Evolutionary conservation across 2,888 invertebrate genomes (phyloP), one percentile per base, ranked within the genome.

Genomic region (Spatulosminthurus flaviceps): DNA sequence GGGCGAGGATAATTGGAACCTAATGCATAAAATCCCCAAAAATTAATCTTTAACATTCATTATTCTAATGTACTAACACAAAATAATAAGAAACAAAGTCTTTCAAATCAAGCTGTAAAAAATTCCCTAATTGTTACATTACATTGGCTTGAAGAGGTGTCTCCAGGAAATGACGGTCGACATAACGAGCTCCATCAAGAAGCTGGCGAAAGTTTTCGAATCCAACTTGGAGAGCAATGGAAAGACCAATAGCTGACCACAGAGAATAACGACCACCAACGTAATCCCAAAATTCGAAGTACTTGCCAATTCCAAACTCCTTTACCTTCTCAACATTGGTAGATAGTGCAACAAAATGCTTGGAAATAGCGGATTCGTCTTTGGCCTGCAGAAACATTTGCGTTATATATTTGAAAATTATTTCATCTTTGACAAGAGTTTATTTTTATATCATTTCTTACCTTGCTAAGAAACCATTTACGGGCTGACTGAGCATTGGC

Each of bases 211-310:
- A 99, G 89, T 98, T 97, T 77, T 97, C 95, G 88, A 92, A 97
- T 81, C 98, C 99, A 88, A 99, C 92, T 86, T 94, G 92, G 60
- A 98, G 89, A 4, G 94, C 94, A 87, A 99, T 98, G 2, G 98
- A 97, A 24, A 99, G 90, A 51, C 99, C 99, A 88, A 99, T 99
- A 2, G 99, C 99, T 0, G 98, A 99, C 99, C 99, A 99, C 13
- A 99, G 90, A 0, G 98, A 99, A 87, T 91, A 96, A 87, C 99
- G 93, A 85, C 99, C 99, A 43, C 99, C 99, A 67, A 99, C 99
- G 98, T 98, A 99, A 89, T 99, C 99, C 98, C 99, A 99, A 89
- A 99, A 99, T 26, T 94, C 98, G 89, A 99, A 99, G 97, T 99
- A 98, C 87, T 99, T 99, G 88, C 97, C 95, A 86, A 99, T 99